Evolutionary conservation across 1,140 invertebrate genomes (phyloP).

Genomic region (Hormaphis cornu): DNA sequence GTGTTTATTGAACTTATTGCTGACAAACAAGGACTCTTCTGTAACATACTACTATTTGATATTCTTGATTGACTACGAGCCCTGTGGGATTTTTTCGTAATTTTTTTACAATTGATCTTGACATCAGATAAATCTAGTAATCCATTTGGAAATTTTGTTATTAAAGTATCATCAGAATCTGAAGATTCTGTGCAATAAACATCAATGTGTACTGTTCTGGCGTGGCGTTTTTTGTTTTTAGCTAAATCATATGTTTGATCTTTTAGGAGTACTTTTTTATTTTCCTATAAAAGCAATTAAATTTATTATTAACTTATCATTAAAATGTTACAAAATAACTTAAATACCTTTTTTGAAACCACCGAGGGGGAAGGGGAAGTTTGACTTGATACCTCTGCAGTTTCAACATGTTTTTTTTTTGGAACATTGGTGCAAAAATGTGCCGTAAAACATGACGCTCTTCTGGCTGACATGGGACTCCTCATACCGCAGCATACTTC

Average conservation of each 20-base stretch:
- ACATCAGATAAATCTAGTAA: slow-evolving; percentile 10
- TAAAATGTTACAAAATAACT: not conserved
- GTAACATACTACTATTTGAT: not conserved
- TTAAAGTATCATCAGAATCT: slow-evolving; percentile 13
- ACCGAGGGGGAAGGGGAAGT: slow-evolving; percentile 8
- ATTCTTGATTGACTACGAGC: not conserved
- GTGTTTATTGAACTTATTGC: slow-evolving; percentile 17
- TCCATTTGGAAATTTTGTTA: not conserved
- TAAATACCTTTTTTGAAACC: slow-evolving; percentile 9
- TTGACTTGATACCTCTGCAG: slow-evolving; percentile 18
- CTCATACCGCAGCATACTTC: slow-evolving; percentile 35
- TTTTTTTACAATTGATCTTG: slow-evolving; percentile 13
- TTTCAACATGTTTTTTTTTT: slow-evolving; percentile 41
- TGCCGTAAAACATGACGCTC: slow-evolving; percentile 40
- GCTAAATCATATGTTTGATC: slow-evolving; percentile 14
- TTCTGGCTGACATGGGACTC: slow-evolving; percentile 37
- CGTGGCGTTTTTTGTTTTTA: slow-evolving; percentile 42
- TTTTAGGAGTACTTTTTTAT: not conserved
- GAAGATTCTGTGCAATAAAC: slow-evolving; percentile 62
- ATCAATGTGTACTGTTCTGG: slow-evolving; percentile 64
- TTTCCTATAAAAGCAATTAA: not conserved
- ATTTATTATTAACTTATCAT: not conserved
- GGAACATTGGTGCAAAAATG: slow-evolving; percentile 44
- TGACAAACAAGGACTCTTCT: slow-evolving; percentile 18
- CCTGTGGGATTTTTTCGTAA: not conserved